Conservation (phyloP, 2,797 vertebrate species). For the Pygocentrus nattereri region DNA sequence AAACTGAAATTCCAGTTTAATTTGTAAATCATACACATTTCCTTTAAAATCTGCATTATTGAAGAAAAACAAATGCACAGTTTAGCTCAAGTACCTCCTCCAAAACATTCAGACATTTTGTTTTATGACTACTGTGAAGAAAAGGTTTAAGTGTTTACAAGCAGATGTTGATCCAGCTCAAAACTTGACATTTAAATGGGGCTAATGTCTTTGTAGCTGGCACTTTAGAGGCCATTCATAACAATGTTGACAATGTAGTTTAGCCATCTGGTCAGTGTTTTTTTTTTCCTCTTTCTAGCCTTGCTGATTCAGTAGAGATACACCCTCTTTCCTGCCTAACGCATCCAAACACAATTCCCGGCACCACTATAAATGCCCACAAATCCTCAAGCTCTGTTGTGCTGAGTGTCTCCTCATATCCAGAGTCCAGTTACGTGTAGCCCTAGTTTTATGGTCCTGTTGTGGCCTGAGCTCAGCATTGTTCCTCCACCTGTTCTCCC, state of each 20-base stretch:
- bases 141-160: not conserved
- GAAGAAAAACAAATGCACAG: too few species aligned
- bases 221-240: constrained; percentile 1
- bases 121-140: too few species aligned
- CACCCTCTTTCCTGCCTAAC: not conserved
- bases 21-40: too few species aligned
- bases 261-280: not conserved
- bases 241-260: not conserved
- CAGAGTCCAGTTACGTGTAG: constrained; percentile 49
- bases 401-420: not conserved
- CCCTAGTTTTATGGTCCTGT: constrained; percentile 44
- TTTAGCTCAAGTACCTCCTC: too few species aligned
- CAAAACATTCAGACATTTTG: too few species aligned
- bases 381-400: not conserved
- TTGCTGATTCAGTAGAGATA: not conserved
- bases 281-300: not conserved
- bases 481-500: constrained; percentile 55
- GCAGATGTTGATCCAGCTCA: not conserved
- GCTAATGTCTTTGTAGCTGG: not conserved
- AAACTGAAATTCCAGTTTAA: too few species aligned
- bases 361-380: too few species aligned
- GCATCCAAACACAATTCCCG: not conserved
- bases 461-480: constrained; percentile 40
- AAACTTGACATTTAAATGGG: not conserved
- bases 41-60: too few species aligned